phyloP scores from a whole-genome alignment of 2,113 vertebrate species.

The Rhea pennata region DNA sequence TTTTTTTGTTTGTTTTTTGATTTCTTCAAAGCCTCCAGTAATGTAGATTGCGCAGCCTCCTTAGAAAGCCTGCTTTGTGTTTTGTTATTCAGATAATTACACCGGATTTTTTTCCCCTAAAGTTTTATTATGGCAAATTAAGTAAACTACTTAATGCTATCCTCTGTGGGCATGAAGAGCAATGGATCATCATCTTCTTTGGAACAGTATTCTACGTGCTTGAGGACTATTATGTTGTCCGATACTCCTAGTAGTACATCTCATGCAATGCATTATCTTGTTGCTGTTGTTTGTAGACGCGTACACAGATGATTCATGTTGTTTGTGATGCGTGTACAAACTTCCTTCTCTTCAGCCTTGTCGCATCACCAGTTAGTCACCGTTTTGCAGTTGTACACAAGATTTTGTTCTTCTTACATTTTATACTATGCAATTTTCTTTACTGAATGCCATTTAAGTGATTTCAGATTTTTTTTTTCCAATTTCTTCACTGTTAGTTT shows the following conservation, averaged over 20 bases:
- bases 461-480: not conserved
- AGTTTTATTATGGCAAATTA: slow-evolving; percentile 36
- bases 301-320: not conserved
- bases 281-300: not conserved
- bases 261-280: not conserved
- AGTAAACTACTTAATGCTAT: slow-evolving; percentile 7
- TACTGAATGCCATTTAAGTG: not conserved
- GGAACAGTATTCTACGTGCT: not conserved
- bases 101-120: not conserved
- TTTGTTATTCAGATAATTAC: slow-evolving; percentile 22
- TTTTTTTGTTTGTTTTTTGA: not conserved
- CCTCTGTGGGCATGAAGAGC: not conserved
- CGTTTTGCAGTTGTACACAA: not conserved
- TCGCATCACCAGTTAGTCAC: not conserved
- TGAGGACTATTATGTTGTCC: not conserved
- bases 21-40: slow-evolving; percentile 24
- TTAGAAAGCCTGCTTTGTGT: slow-evolving; percentile 27
- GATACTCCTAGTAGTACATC: not conserved
- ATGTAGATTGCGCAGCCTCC: slow-evolving; percentile 32
- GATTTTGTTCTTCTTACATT: not conserved
- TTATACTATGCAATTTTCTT: not conserved
- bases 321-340: not conserved
- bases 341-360: not conserved
- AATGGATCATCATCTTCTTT: not conserved
- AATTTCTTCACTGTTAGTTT: not conserved